Conservation (phyloP, 2,888 invertebrate genomes). For the Lithophane ornitopus region DNA sequence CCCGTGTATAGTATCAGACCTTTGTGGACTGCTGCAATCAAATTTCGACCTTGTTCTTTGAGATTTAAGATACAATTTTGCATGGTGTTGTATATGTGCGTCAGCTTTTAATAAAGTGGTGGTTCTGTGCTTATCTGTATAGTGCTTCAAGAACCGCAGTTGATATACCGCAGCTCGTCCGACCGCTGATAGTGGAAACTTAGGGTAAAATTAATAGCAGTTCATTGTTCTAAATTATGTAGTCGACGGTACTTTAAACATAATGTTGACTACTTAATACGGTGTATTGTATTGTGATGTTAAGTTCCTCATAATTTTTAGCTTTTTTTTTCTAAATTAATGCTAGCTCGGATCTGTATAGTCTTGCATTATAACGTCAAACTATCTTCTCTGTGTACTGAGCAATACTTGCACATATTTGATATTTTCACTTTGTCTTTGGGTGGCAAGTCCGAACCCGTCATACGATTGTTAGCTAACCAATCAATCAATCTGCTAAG, state of each 20-base stretch:
- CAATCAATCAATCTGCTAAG: too few species aligned
- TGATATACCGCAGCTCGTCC: constrained; percentile 55
- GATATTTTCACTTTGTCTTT: background rate
- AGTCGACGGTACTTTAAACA: constrained; percentile 19
- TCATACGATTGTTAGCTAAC: too few species aligned
- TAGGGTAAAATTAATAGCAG: constrained; percentile 56
- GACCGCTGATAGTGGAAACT: constrained; percentile 55
- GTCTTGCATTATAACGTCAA: background rate
- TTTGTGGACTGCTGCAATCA: background rate
- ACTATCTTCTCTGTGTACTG: background rate
- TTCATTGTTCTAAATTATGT: constrained; percentile 61
- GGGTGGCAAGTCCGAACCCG: background rate
- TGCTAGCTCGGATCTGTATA: background rate
- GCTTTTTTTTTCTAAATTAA: background rate
- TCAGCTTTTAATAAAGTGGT: constrained; percentile 46
- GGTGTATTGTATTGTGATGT: constrained; percentile 23
- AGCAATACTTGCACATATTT: background rate
- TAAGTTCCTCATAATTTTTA: background rate
- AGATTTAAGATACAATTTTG: background rate
- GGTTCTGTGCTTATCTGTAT: constrained; percentile 49
- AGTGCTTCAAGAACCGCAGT: constrained; percentile 54
- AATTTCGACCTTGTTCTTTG: background rate
- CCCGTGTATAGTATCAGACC: background rate
- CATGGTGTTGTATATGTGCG: background rate
- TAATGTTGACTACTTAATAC: constrained; percentile 19